Base-by-base conservation (phyloP, 1,140 invertebrate genomes). In the Anoplophora glabripennis region DNA sequence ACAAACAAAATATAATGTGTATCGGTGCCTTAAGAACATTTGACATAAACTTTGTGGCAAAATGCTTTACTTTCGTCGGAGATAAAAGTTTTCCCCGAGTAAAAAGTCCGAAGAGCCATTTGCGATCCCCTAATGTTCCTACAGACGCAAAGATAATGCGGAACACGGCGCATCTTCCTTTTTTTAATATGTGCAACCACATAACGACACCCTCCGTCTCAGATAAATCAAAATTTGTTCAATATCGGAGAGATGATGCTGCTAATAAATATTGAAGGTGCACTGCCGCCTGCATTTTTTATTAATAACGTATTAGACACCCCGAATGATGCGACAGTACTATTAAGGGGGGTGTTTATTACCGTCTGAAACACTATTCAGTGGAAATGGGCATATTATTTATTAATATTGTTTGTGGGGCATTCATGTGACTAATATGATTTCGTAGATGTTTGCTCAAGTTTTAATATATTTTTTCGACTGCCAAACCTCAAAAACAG, bases 151-250 rank as follows among this genome's bases (percentile, higher is more conserved):
- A 28, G 60, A 62, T 62, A 62, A 57, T 57, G 49, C 34, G 37
- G 5, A 33, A 10, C 15, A 9, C 12, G 36, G 15, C 15, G 10
- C 35, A 11, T 52, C 47, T 49, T n/a, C 47, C 35, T 40, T 37
- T 37, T 38, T 40, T 52, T 38, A 62, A 62, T 53, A 62, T 62
- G 55, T 53, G 49, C 54, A 52, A 28, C 40, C 53, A 46, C 21
- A 37, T 36, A 52, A 61, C 53, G 53, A 61, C 59, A 57, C 59
- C 48, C 54, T 42, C 18, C 4, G 45, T 33, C 48, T 35, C 35
- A 38, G 48, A 63, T 63, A 63, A 63, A 63, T 63, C 61, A 63
- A 59, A 63, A 63, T 63, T 63, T 63, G 61, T 56, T 54, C 55
- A 63, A 63, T 63, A 63, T 59, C 21, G 42, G 18, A 41, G 35